Conservation (phyloP, 2,113 vertebrate species). For the Mola mola region DNA sequence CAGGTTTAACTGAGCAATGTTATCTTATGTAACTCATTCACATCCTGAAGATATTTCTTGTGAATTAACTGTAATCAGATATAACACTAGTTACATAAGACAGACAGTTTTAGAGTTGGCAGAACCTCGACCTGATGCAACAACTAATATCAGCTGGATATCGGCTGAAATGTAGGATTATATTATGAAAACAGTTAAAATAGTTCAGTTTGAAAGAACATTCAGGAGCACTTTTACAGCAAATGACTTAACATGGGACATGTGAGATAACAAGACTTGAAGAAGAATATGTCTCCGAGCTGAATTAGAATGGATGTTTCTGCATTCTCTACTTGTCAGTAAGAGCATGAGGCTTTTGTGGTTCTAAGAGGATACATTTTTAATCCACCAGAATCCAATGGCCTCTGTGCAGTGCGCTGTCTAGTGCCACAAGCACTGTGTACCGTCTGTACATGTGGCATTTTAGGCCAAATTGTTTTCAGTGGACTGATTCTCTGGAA, state of each 20-base stretch:
- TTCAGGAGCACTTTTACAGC: not conserved
- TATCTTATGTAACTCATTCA: conserved; percentile 35
- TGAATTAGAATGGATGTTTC: conserved; percentile 2
- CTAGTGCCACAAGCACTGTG: no score
- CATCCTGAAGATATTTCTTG: conserved; percentile 13
- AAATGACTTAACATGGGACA: not conserved
- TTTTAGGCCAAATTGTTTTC: no score
- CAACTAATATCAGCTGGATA: conserved; percentile 18
- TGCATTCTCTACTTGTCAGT: no score
- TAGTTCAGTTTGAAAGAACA: no score
- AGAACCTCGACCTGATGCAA: conserved; percentile 23
- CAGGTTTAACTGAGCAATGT: conserved; percentile 4
- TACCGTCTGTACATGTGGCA: no score
- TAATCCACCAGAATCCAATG: no score
- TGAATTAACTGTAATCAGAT: conserved; percentile 46
- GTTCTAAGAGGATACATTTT: no score
- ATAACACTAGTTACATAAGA: conserved; percentile 60
- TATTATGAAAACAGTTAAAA: no score
- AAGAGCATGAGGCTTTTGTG: no score
- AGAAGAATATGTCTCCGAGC: not conserved
- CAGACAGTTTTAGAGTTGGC: conserved; percentile 13
- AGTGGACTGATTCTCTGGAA: no score
- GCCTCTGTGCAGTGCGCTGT: no score
- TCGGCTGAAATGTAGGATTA: conserved; percentile 20
- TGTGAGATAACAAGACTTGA: not conserved